A percentile compares a stretch with the other conserved stretches of the same genome.
phyloP scores from a whole-genome alignment of 1,140 invertebrate species.

The Cheumatopsyche charites region DNA sequence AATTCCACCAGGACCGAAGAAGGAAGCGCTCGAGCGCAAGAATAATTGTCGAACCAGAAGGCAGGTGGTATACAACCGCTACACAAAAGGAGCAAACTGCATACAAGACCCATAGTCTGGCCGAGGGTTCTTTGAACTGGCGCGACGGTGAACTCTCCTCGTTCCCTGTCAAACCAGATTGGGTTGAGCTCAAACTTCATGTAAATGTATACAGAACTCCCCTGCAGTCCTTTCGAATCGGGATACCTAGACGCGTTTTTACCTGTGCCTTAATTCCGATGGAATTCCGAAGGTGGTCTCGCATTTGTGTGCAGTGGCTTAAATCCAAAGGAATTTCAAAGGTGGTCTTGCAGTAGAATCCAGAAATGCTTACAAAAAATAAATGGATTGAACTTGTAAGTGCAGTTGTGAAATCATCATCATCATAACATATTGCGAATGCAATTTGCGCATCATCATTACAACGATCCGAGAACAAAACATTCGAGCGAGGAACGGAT shows the following conservation, averaged over 20 bases:
- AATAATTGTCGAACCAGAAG: background rate
- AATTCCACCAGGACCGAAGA: background rate
- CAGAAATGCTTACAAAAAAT: no score
- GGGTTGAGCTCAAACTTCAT: background rate
- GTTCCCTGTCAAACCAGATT: conserved; percentile 15
- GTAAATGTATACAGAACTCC: background rate
- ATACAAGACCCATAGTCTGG: background rate
- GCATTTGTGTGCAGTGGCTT: no score
- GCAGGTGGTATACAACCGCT: conserved; percentile 1
- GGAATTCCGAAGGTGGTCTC: no score
- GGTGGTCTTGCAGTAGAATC: no score
- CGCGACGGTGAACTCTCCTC: conserved; percentile 10
- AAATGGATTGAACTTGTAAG: no score
- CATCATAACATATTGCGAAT: no score
- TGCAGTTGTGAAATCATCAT: no score
- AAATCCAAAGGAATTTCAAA: no score
- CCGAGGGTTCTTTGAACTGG: conserved; percentile 24
- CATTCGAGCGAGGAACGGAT: background rate
- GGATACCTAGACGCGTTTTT: background rate
- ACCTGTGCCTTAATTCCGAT: background rate
- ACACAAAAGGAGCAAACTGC: conserved; percentile 17
- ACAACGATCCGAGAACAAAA: background rate
- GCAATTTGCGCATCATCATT: conserved; percentile 10
- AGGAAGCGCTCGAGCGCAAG: background rate
- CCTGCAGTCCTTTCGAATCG: background rate